Percentiles rank a stretch among this genome's conserved stretches.
These are phyloP conservation scores for Phytoseiulus persimilis DNA, from an alignment of 2,888 invertebrate genomes.

Conservation along the genomic window DNA sequence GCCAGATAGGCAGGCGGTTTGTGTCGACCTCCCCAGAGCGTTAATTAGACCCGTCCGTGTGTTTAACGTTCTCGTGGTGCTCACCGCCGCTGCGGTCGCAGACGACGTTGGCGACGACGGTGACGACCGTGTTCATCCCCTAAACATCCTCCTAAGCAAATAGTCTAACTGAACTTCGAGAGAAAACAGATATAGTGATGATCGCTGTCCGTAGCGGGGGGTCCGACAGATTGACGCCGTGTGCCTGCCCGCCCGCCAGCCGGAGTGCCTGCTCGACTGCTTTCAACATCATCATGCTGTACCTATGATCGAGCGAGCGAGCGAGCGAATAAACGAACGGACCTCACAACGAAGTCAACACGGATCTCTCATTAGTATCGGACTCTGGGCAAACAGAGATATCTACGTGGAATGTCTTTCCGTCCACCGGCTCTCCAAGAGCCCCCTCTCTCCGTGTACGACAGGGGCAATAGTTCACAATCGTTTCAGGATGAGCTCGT, in stretches of 20 bases:
- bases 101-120: not conserved
- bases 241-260: not conserved
- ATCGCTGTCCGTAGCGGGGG: not conserved
- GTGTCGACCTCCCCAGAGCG: not conserved
- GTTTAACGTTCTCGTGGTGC: not conserved
- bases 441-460: too few species aligned
- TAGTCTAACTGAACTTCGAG: slow-evolving; percentile 5
- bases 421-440: not conserved
- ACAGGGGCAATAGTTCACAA: too few species aligned
- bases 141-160: slow-evolving; percentile 5
- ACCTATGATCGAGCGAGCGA: not conserved
- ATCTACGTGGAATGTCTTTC: not conserved
- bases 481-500: too few species aligned
- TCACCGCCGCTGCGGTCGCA: not conserved
- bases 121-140: not conserved
- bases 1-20: not conserved
- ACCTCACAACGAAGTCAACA: not conserved
- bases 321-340: not conserved
- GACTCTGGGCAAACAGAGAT: not conserved
- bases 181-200: not conserved
- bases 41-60: not conserved
- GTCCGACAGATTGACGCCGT: not conserved
- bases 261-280: not conserved
- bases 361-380: not conserved
- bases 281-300: slow-evolving; percentile 5